A percentile compares a stretch with the other conserved stretches of the same genome.
These are phyloP conservation scores for Pelodiscus sinensis DNA, from an alignment of 2,113 vertebrate species.

Conservation along the genomic window DNA sequence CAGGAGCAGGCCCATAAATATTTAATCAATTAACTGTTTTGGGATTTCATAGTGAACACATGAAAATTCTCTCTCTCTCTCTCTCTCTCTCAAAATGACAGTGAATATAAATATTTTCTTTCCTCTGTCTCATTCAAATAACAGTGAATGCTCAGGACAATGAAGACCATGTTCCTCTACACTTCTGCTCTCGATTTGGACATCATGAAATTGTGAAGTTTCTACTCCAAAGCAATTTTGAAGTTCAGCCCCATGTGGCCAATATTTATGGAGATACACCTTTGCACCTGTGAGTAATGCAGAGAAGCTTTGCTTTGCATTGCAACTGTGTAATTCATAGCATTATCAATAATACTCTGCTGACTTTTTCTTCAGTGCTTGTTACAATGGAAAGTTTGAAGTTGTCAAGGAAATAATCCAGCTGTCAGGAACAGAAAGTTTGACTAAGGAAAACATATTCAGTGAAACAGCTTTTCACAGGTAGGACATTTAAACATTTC, in stretches of 20 bases:
- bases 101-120: not conserved
- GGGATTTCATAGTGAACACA: not conserved
- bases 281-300: constrained; percentile 87
- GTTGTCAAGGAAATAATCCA: constrained; percentile 90
- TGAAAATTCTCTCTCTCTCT: not conserved
- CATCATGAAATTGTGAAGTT: constrained; percentile 87
- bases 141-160: constrained; percentile 95
- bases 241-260: constrained; percentile 88
- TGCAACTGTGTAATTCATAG: accelerated
- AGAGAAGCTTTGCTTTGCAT: accelerated
- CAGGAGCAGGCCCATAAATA: not conserved
- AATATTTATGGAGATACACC: constrained; percentile 96
- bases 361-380: constrained; percentile 81
- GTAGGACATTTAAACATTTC: constrained; percentile 57
- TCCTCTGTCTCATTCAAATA: not conserved
- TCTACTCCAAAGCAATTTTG: constrained; percentile 86
- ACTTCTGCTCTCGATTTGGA: constrained; percentile 93
- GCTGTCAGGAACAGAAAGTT: constrained; percentile 89
- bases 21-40: not conserved
- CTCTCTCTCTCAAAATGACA: not conserved
- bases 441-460: constrained; percentile 95
- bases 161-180: constrained; percentile 91
- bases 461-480: constrained; percentile 96
- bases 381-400: constrained; percentile 91
- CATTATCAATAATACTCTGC: not conserved